Evolutionary conservation across 2,888 invertebrate species (phyloP), one percentile per base, ranked within the genome.

Genomic region (Folsomia candida): DNA sequence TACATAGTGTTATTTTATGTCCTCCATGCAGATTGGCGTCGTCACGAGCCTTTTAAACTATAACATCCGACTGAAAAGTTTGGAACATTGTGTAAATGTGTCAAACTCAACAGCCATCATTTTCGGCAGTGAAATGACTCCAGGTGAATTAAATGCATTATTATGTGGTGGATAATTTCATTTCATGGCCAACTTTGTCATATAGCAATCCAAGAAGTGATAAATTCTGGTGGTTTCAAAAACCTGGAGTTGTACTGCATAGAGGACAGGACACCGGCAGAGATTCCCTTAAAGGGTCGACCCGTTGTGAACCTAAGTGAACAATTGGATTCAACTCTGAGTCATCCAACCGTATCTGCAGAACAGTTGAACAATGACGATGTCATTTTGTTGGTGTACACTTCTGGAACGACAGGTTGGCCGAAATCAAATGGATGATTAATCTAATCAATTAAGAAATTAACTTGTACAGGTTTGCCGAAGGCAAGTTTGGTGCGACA

Each of bases 41-140:
- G 88, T 94, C 22, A 86, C 91, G 0, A 94, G 98, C 0, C 87
- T 99, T 67, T 94, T 99, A 81, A 99, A 99, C 83, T 93, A 92
- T 69, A 97, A 97, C 84, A 88, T 96, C 81, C 88, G 92, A 59
- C 89, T 91, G 74, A 88, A 88, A 61, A 89, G 96, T 0, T 85
- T 99, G 22, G 84, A 90, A 37, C 97, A 98, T 84, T 96, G 95
- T 76, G 88, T 99, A 65, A 63, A 72, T 59, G 88, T 94, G n/a
- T 92, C 94, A 0, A 88, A 91, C 71, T 91, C 94, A 76, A 90
- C 91, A 79, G 91, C 91, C 0, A 85, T 97, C n/a, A 90, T 97
- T 76, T 95, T 91, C 82, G 90, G 91, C 27, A 86, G 86, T 58
- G 90, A 90, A 82, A 86, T 90, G 76, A 84, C 87, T 29, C 83